phyloP scores from a whole-genome alignment of 2,888 invertebrate species.

The Parnassius mnemosyne region DNA sequence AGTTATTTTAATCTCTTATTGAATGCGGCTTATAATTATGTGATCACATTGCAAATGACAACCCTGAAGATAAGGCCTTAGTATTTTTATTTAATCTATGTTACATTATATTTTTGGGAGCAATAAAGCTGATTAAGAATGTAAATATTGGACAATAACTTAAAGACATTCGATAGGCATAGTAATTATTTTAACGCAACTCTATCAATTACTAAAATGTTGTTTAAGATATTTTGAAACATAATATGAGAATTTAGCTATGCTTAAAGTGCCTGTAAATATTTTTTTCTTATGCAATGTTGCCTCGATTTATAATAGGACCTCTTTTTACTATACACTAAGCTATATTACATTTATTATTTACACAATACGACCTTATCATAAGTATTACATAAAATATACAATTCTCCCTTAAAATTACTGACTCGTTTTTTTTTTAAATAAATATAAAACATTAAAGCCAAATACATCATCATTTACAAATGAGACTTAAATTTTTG shows the following conservation, averaged over 20 bases:
- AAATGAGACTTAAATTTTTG: slow-evolving; percentile 39
- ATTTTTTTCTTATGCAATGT: slow-evolving; percentile 7
- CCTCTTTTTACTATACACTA: slow-evolving; percentile 20
- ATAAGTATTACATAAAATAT: slow-evolving; percentile 41
- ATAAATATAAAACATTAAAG: slow-evolving; percentile 67
- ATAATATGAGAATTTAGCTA: too few species aligned
- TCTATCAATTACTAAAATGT: too few species aligned
- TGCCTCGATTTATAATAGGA: slow-evolving; percentile 21
- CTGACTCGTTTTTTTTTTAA: slow-evolving; percentile 70
- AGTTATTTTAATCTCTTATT: slow-evolving; percentile 26
- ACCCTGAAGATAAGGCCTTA: slow-evolving; percentile 16
- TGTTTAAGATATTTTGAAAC: too few species aligned
- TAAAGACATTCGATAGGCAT: too few species aligned
- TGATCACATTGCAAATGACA: slow-evolving; percentile 19
- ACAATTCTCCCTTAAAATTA: slow-evolving; percentile 64
- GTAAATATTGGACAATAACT: too few species aligned
- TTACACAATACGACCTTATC: slow-evolving; percentile 35
- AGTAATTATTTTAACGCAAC: too few species aligned
- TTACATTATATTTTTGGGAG: too few species aligned
- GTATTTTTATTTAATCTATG: too few species aligned
- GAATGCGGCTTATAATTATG: slow-evolving; percentile 25
- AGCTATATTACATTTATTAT: slow-evolving; percentile 33
- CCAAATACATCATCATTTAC: slow-evolving; percentile 51
- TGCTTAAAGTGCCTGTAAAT: slow-evolving; percentile 5
- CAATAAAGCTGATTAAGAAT: too few species aligned